These are phyloP conservation scores for Nannoperca australis DNA, from an alignment of 2,797 vertebrate species.

Conservation along the genomic window DNA sequence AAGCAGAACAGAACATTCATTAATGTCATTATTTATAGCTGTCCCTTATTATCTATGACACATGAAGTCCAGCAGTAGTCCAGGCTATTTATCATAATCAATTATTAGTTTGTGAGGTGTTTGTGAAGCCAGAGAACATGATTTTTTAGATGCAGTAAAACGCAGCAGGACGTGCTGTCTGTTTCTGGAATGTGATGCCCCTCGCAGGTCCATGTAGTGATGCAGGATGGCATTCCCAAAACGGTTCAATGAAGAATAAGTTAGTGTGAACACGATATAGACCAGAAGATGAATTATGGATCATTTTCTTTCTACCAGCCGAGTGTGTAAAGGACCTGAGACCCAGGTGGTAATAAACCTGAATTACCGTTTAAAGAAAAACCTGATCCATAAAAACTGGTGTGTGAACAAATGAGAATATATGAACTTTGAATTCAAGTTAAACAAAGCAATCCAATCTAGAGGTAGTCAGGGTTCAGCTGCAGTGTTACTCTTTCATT, in stretches of 20 bases:
- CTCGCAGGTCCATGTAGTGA: no score
- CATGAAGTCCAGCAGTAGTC: not conserved
- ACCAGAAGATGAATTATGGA: no score
- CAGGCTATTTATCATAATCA: not conserved
- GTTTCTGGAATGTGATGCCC: no score
- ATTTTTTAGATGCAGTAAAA: not conserved
- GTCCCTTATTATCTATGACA: not conserved
- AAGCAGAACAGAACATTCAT: no score
- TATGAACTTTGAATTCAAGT: conserved; percentile 5
- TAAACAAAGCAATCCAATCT: conserved; percentile 1
- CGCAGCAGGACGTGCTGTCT: not conserved
- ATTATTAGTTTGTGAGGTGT: no score
- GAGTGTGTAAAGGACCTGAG: not conserved
- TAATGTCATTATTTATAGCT: no score
- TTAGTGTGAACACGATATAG: no score
- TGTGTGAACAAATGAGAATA: not conserved
- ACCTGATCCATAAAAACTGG: not conserved
- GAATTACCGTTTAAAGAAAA: not conserved
- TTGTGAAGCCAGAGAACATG: not conserved
- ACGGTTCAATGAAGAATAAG: no score
- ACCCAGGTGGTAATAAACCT: not conserved
- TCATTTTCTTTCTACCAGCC: no score
- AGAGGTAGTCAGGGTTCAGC: not conserved
- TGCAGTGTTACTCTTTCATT: not conserved
- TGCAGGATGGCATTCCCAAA: no score